Conservation (phyloP, 2,888 invertebrate genomes). For the Pediacus dermestoides region DNA sequence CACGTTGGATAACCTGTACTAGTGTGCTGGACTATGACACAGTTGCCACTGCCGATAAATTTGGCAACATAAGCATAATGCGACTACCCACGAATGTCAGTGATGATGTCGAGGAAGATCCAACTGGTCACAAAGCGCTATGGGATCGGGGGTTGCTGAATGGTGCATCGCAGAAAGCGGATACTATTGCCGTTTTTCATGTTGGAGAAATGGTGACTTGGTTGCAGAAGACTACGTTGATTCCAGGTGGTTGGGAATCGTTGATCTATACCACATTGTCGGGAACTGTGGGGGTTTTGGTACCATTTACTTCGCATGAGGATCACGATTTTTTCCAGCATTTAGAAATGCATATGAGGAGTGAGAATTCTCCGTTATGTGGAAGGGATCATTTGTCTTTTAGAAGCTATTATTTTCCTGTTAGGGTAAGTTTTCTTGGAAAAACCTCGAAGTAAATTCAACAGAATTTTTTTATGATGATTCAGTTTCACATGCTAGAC, state of each 20-base stretch:
- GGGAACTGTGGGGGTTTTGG: constrained; percentile 88
- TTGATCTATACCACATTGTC: constrained; percentile 94
- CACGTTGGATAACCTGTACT: constrained; percentile 91
- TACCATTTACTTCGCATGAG: constrained; percentile 93
- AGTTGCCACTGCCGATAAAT: constrained; percentile 94
- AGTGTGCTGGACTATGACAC: constrained; percentile 94
- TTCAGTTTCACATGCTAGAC: constrained; percentile 42
- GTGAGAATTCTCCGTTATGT: constrained; percentile 93
- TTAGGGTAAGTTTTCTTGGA: constrained; percentile 65
- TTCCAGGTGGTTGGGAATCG: constrained; percentile 96
- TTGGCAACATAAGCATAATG: constrained; percentile 86
- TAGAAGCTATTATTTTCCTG: constrained; percentile 95
- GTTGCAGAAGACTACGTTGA: constrained; percentile 85
- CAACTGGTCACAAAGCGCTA: constrained; percentile 95
- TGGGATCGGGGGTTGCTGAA: constrained; percentile 74
- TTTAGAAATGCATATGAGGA: constrained; percentile 99
- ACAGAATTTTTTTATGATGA: constrained; percentile 23
- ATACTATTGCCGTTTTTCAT: constrained; percentile 89
- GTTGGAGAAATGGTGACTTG: constrained; percentile 94
- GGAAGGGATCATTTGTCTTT: constrained; percentile 97
- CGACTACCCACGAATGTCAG: constrained; percentile 85
- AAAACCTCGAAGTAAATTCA: constrained; percentile 5
- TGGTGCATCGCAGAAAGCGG: constrained; percentile 97
- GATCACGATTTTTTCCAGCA: constrained; percentile 99
- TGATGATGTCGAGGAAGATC: constrained; percentile 99